Base-by-base conservation (phyloP, 2,113 vertebrate genomes). In the Chloropsis cyanopogon region DNA sequence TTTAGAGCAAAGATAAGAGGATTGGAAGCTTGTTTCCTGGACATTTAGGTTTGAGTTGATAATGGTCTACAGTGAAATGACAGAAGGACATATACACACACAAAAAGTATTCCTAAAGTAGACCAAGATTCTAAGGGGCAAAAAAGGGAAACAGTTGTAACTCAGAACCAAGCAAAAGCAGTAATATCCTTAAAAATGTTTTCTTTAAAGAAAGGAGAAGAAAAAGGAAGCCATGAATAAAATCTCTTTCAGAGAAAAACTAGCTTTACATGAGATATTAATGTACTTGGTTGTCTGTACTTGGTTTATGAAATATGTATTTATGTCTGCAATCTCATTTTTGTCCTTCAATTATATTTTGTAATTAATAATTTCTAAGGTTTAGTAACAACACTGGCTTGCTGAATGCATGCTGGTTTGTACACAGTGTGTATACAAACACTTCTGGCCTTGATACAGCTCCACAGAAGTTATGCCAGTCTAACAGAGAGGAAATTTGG, bases 311-410 rank as follows among this genome's bases (percentile, higher is more conserved):
- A 93, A 94, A 93, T 83, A 90, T 75, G n/a, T 46, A 90, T 86
- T 78, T 76, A 75, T 66, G 59, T 20, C 60, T 75, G 39, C 15
- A 0, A 91, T 95, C 41, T 77, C 33, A 78, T 59, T 88, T 83
- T 88, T 88, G 21, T 47, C 52, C 28, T 86, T 90, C 71, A 83
- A 75, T 94, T 96, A 60, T 81, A 90, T 71, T 86, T 90, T 80
- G n/a, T 71, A 95, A 94, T 92, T 88, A 93, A 90, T 78, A 90
- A 93, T 90, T 94, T 88, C 80, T 88, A 69, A 87, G n/a, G 29
- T 81, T 93, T 83, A 75, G 60, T 44, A 49, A 61, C 44, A 88
- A 60, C 14, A 69, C 1, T 76, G 81, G 50, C 63, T 95, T 88
- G 47, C 53, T 96, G 85, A 94, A 92, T 64, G 33, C 50, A 44